Base-by-base conservation (phyloP, 2,113 vertebrate genomes). In the Microcebus jonahi region DNA sequence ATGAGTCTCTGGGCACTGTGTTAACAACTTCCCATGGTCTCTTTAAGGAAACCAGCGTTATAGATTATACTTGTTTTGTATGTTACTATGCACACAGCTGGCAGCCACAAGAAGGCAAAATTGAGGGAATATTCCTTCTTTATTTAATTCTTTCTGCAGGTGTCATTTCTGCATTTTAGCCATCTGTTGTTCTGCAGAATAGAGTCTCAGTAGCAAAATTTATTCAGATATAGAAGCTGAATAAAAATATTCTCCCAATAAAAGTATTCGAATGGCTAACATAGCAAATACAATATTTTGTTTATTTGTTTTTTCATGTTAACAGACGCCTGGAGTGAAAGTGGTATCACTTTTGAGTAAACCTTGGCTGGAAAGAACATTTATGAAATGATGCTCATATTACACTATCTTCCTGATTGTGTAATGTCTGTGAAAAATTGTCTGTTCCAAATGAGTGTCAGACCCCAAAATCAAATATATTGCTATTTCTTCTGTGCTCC, bases 131-230 rank as follows among this genome's bases (percentile, higher is more conserved):
- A 84, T 96, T 85, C 31, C 42, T 95, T 91, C 79, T 96, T 95
- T 95, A 71, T 97, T 96, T 96, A 91, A 95, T 95, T 96, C 39
- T 42, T 97, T 96, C 63, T 91, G 88, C 91, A 97, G 95, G 91
- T 97, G 79, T 96, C 88, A 91, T 94, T 97, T 94, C 79, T 95
- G 88, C 65, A 79, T 93, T 97, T 82, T 80, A 94, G 50, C 96
- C 95, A 96, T 96, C 94, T 96, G 95, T 42, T 94, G 34, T 94
- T 97, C 63, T 83, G 36, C 36, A 77, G 91, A 91, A 82, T 27
- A 97, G 76, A 96, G 67, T 86, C 7, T 61, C 83, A 91, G 55
- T 71, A 91, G n/a, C 29, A 80, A 83, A 68, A 80, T 61, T 88
- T 77, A 80, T 65, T 95, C 45, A 95, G 59, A 86, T 70, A 71